Evolutionary conservation across 2,113 vertebrate genomes (phyloP), one percentile per base, ranked within the genome.

Genomic region (Neolamprologus toae): DNA sequence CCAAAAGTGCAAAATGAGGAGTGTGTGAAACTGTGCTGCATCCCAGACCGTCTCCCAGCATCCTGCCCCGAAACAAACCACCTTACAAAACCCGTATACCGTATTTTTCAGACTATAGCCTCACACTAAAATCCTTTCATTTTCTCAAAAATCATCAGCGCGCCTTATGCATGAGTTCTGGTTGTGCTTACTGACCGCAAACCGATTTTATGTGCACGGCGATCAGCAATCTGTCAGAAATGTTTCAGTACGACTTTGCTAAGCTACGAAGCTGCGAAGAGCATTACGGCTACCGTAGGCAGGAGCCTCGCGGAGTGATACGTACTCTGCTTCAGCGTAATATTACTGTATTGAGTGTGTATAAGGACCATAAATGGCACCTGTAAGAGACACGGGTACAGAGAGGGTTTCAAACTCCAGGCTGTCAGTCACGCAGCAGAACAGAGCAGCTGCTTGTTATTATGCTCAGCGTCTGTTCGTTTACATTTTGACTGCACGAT

Each of bases 401-500:
- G 14, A 14, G 42, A 42, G 1, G 40, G 0, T 42, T 42, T 42
- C 42, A 14, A 42, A 45, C 12, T 45, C 0, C 42, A 45, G 21
- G n/a, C 26, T 0, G 13, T 59, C 55, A 3, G 55, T 28, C 55
- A 28, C 3, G 0, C 55, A 9, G 55, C 0, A 16, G 53, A 54
- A 2, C 23, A 57, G 51, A 54, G 23, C 54, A 8, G 54, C 54
- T 57, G 54, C 7, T 57, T 26, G 3, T 57, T 28, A 1, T 28
- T 28, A 0, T 0, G 14, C 26, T 59, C 55, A 1, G 55, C 13
- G 4, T 28, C 23, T 57, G 7, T 5, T 57, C 0, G 54, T 8
- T 57, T 9, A 57, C 23, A 57, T 28, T 28, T 57, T 28, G 54
- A 28, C 13, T 57, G 23, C 54, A 57, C 23, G 0, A 1, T 57